A percentile compares a stretch with the other conserved stretches of the same genome.
Conservation (phyloP, 2,797 vertebrate genomes). For the Lepilemur ruficaudatus region DNA sequence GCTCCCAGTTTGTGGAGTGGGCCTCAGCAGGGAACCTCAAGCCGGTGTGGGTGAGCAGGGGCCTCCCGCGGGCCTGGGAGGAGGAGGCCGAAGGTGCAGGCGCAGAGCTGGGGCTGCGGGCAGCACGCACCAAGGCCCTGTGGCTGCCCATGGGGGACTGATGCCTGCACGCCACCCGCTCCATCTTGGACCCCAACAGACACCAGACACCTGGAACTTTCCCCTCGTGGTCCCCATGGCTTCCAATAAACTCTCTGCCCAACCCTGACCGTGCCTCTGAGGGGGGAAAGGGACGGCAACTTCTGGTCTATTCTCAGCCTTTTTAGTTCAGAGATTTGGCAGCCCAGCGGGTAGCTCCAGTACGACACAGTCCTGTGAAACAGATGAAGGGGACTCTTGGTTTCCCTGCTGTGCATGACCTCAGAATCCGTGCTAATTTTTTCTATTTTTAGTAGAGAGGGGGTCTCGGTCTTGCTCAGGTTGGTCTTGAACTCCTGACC, state of each 20-base stretch:
- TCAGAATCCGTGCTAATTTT: not conserved
- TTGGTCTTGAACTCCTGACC: too few species aligned
- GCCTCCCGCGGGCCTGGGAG: slow-evolving; percentile 72
- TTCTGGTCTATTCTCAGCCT: not conserved
- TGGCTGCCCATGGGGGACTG: slow-evolving; percentile 85
- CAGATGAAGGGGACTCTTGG: not conserved
- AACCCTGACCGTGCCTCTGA: not conserved
- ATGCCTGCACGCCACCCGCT: not conserved
- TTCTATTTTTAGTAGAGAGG: too few species aligned
- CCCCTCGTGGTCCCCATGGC: not conserved
- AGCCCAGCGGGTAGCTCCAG: not conserved
- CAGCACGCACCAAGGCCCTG: slow-evolving; percentile 83
- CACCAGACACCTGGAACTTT: not conserved
- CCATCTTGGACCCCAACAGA: not conserved
- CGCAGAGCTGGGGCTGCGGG: slow-evolving; percentile 77
- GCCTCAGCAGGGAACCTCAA: slow-evolving; percentile 84
- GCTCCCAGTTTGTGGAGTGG: slow-evolving; percentile 84
- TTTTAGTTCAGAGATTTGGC: not conserved
- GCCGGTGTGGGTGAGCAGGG: slow-evolving; percentile 79
- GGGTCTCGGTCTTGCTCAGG: too few species aligned
- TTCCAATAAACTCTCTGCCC: slow-evolving; percentile 59
- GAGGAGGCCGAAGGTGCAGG: slow-evolving; percentile 66
- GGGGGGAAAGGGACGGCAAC: not conserved
- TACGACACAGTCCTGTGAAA: not conserved
- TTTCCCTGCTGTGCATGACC: not conserved